A percentile compares a stretch with the other conserved stretches of the same genome.
These are phyloP conservation scores for Clivina fossor DNA, from an alignment of 2,888 invertebrate genomes.

Conservation along the genomic window DNA sequence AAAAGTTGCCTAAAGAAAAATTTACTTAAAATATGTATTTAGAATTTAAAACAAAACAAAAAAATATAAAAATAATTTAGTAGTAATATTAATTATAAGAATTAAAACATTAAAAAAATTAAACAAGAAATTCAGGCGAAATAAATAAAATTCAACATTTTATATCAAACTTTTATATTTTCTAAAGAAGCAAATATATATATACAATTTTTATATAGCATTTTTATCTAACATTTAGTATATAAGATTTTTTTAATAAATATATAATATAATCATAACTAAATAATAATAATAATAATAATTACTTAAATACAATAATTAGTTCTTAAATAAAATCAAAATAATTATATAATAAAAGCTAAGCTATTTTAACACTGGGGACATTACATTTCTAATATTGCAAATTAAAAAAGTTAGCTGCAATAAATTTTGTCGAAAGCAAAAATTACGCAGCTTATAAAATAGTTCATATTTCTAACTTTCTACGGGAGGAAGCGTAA, in stretches of 20 bases:
- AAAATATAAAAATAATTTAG: neutral
- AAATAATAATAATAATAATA: conserved; percentile 1
- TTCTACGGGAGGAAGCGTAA: too few species aligned
- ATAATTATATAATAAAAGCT: neutral
- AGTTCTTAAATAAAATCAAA: neutral
- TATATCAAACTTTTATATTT: conserved; percentile 32
- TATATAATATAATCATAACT: conserved; percentile 20
- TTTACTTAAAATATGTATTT: too few species aligned
- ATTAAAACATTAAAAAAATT: neutral
- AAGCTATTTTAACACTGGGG: conserved; percentile 1
- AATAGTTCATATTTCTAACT: too few species aligned
- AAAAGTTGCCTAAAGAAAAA: too few species aligned
- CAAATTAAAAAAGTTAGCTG: conserved; percentile 9
- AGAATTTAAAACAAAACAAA: too few species aligned
- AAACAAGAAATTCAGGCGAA: too few species aligned
- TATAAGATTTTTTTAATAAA: conserved; percentile 26
- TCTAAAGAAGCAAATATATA: conserved; percentile 28
- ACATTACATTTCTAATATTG: conserved; percentile 6
- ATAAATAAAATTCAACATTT: too few species aligned
- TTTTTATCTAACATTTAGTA: conserved; percentile 24
- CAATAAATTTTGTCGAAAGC: conserved; percentile 13
- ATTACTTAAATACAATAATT: neutral
- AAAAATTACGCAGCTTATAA: conserved; percentile 10
- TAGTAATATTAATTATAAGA: neutral
- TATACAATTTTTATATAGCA: conserved; percentile 25